Percentiles rank a stretch among this genome's conserved stretches.
Evolutionary conservation across 2,888 invertebrate genomes (phyloP).

Genomic region (Drosophila borealis): DNA sequence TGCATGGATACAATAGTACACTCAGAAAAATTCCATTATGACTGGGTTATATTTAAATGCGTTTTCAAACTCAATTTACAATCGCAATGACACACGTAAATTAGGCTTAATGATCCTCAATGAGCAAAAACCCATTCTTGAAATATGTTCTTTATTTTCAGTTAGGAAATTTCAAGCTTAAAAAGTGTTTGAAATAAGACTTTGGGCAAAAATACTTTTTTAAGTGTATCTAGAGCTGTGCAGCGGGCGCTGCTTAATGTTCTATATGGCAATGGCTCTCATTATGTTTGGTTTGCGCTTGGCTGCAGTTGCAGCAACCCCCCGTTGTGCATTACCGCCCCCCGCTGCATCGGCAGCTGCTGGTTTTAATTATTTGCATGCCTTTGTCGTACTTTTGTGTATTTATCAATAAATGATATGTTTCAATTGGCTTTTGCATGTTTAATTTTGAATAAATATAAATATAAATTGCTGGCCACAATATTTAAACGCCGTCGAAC

Average conservation of each 20-base stretch:
- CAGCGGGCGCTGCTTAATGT: constrained; percentile 23
- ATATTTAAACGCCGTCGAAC: neutral
- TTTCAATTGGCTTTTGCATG: constrained; percentile 47
- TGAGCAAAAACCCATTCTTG: too few relatives aligned
- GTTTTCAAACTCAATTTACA: too few relatives aligned
- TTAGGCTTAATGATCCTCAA: too few relatives aligned
- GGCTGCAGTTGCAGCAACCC: constrained; percentile 41
- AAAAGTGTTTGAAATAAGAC: too few relatives aligned
- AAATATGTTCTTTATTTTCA: too few relatives aligned
- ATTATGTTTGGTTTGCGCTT: constrained; percentile 73
- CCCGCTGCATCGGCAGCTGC: constrained; percentile 1
- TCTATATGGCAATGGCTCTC: constrained; percentile 52
- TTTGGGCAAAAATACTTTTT: neutral
- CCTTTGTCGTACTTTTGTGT: constrained; percentile 23
- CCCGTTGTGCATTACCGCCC: neutral
- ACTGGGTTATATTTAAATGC: too few relatives aligned
- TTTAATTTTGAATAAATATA: constrained; percentile 29
- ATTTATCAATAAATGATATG: constrained; percentile 49
- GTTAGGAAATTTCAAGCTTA: too few relatives aligned
- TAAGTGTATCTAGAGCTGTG: constrained; percentile 46
- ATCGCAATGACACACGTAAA: too few relatives aligned
- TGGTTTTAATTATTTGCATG: constrained; percentile 60
- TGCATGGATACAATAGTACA: constrained; percentile 59
- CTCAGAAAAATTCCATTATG: neutral
- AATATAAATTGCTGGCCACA: constrained; percentile 5